Conservation (phyloP, 2,888 invertebrate species). For the Portevinia maculata region DNA sequence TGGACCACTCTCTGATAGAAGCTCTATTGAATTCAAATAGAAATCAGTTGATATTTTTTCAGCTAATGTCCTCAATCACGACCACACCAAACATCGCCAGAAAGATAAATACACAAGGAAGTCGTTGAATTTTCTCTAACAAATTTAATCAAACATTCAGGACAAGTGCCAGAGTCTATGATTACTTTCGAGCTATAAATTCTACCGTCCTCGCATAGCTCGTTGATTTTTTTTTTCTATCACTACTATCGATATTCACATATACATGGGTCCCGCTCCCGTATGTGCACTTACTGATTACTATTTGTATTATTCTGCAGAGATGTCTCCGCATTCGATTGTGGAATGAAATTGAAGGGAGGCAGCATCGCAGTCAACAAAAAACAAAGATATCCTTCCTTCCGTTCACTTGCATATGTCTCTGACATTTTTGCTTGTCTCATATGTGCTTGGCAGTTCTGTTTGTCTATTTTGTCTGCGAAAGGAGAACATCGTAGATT, state of each 20-base stretch:
- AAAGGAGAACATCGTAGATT: neutral
- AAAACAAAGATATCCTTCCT: constrained; percentile 32
- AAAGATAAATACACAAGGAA: constrained; percentile 27
- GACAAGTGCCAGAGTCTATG: constrained; percentile 73
- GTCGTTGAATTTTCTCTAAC: constrained; percentile 38
- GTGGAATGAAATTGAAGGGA: constrained; percentile 36
- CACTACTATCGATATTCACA: neutral
- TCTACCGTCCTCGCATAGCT: constrained; percentile 40
- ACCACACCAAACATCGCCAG: neutral
- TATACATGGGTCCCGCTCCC: constrained; percentile 11
- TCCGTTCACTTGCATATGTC: constrained; percentile 68
- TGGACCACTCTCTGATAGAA: no score
- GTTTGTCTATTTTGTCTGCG: constrained; percentile 40
- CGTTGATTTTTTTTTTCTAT: constrained; percentile 57
- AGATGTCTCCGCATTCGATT: constrained; percentile 36
- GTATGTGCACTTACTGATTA: constrained; percentile 69
- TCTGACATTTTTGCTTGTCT: constrained; percentile 46
- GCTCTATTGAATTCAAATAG: constrained; percentile 35
- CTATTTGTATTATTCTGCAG: constrained; percentile 54
- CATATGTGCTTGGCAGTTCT: constrained; percentile 24
- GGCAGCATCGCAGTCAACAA: neutral
- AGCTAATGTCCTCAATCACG: constrained; percentile 55
- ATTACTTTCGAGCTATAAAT: constrained; percentile 66
- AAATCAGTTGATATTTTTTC: constrained; percentile 16
- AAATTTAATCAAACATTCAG: constrained; percentile 72